These are phyloP conservation scores for Elephas maximus DNA, from an alignment of 2,113 vertebrate genomes.

Conservation along the genomic window DNA sequence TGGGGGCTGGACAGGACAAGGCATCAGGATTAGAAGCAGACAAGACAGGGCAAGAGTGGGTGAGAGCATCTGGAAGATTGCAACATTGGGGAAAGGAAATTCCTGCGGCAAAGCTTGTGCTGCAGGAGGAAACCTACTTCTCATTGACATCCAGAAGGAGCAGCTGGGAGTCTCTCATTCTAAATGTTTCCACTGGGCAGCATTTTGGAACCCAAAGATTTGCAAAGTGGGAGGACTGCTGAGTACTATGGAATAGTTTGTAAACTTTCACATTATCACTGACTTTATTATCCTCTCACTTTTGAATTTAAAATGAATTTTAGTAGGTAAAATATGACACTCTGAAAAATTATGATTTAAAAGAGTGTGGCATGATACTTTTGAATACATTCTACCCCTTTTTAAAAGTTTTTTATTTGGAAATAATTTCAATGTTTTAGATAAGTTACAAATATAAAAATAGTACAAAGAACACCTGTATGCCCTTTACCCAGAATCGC, in stretches of 20 bases:
- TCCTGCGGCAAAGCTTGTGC: no score
- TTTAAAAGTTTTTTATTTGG: neutral
- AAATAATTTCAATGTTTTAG: constrained; percentile 22
- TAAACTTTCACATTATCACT: neutral
- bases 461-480: neutral
- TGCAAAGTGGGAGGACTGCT: neutral
- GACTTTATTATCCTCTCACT: neutral
- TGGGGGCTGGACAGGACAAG: neutral
- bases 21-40: neutral
- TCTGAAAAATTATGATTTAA: neutral
- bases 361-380: neutral
- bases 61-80: no score
- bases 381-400: neutral
- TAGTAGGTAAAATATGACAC: neutral
- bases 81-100: fast-evolving
- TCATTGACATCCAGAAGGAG: neutral
- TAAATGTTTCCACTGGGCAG: neutral
- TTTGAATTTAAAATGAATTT: constrained; percentile 33
- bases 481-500: neutral
- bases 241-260: neutral
- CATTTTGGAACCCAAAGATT: neutral
- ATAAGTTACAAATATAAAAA: constrained; percentile 36
- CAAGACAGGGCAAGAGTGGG: no score
- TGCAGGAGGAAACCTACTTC: neutral
- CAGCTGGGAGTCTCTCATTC: neutral